These are phyloP conservation scores for Apaloderma vittatum DNA, from an alignment of 2,113 vertebrate genomes.

Conservation along the genomic window DNA sequence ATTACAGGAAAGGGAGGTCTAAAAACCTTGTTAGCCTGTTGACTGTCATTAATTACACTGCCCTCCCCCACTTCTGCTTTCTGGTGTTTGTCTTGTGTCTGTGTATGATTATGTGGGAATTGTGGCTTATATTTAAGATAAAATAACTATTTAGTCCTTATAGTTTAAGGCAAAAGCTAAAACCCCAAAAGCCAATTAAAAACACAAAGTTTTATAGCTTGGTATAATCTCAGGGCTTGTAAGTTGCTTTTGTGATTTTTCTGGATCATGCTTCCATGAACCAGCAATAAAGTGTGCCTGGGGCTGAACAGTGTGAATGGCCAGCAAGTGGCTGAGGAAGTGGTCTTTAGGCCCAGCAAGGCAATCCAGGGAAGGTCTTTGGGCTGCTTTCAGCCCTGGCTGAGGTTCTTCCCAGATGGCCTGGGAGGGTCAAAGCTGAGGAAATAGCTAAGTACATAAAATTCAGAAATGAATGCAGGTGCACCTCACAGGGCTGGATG, in stretches of 20 bases:
- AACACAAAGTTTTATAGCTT: not conserved
- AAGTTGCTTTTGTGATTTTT: not conserved
- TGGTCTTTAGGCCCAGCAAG: not conserved
- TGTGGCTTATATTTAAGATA: constrained; percentile 1
- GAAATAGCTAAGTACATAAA: not conserved
- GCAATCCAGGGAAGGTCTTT: not conserved
- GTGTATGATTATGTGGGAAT: not conserved
- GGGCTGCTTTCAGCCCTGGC: not conserved
- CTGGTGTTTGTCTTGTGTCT: not conserved
- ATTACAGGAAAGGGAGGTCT: not conserved
- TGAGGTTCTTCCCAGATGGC: not conserved
- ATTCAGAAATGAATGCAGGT: not conserved
- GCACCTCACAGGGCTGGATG: not conserved
- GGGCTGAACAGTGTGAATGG: not conserved
- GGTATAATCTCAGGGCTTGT: not conserved
- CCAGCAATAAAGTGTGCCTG: not conserved
- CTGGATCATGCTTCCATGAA: not conserved
- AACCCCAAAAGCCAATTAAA: not conserved
- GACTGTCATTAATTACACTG: not conserved
- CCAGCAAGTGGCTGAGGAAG: rapidly evolving
- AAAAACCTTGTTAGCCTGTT: not conserved
- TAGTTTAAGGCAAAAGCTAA: not conserved
- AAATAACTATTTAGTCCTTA: constrained; percentile 19
- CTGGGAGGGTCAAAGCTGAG: not conserved
- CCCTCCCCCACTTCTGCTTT: not conserved